Evolutionary conservation across 2,888 invertebrate genomes (phyloP), one percentile per base, ranked within the genome.

Genomic region (Agonopterix subpropinquella): DNA sequence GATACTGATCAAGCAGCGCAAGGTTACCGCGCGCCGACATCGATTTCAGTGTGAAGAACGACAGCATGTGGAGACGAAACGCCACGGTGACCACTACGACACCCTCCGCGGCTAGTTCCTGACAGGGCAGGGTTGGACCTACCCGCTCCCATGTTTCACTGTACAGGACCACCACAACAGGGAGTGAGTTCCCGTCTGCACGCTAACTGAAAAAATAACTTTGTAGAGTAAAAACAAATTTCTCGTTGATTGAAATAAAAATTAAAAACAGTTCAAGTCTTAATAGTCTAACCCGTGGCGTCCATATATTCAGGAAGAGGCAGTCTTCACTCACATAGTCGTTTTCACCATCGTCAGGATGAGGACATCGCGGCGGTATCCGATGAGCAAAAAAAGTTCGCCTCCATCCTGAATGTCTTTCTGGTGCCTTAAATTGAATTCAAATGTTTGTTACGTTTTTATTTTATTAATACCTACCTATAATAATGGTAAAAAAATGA

Each of bases 301-400:
- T 92, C 96, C 97, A 98, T 55, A 98, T 92, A 70, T 97, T 97
- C 46, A 98, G 80, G 70, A 93, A 96, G n/a, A 98, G 90, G 67
- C 98, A 98, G 77, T 98, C 96, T 85, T 96, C 96, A 54, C 84
- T 90, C 67, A 62, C 75, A 61, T 65, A 80, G 37, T 73, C 72
- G 41, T 62, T 72, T 48, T 62, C 70, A 45, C 65, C 62, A 51
- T 71, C 74, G 39, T 55, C 70, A 44, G 89, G 73, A 69, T 94
- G 92, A 0, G 93, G 92, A 67, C 95, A 95, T 35, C 91, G 89
- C n/a, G 93, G 90, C 47, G 91, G 92, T 71, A 92, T 91, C 55
- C 92, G 91, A 62, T 91, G 92, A 36, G 95, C 94, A 58, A 91
- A 91, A 28, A 92, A 90, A 2, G 93, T 92, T 15, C 91, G 85